Conservation (phyloP, 2,888 invertebrate genomes). For the Trypoxylon attenuatum region DNA sequence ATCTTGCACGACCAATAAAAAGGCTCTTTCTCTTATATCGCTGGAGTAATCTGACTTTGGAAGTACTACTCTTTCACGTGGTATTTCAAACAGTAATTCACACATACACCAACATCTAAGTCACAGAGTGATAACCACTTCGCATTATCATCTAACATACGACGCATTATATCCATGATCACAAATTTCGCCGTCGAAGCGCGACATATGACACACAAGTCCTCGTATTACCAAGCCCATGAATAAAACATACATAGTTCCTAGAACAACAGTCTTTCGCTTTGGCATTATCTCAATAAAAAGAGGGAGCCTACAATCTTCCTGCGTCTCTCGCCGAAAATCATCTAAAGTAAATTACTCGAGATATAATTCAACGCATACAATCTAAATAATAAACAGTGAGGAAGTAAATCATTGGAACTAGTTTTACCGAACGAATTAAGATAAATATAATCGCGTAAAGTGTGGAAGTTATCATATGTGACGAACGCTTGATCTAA, state of each 20-base stretch:
- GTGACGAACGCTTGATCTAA: conserved; percentile 6
- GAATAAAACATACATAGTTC: conserved; percentile 25
- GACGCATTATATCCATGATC: background rate
- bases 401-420: background rate
- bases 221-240: conserved; percentile 39
- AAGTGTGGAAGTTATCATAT: background rate
- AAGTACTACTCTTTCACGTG: conserved; percentile 9
- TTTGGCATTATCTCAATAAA: conserved; percentile 44
- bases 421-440: conserved; percentile 5
- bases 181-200: conserved; percentile 18
- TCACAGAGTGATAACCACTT: conserved; percentile 19
- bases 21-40: conserved; percentile 13
- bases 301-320: conserved; percentile 7
- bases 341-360: background rate
- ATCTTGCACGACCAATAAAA: conserved; percentile 13
- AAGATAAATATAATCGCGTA: background rate
- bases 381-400: background rate
- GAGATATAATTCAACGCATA: background rate
- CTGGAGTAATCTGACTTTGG: conserved; percentile 35
- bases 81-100: background rate
- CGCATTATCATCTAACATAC: conserved; percentile 26
- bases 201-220: conserved; percentile 25
- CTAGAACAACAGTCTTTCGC: conserved; percentile 42
- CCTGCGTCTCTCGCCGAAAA: background rate
- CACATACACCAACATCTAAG: conserved; percentile 7